Evolutionary conservation across 2,113 vertebrate genomes (phyloP), one percentile per base, ranked within the genome.

Genomic region (Lepisosteus oculatus): DNA sequence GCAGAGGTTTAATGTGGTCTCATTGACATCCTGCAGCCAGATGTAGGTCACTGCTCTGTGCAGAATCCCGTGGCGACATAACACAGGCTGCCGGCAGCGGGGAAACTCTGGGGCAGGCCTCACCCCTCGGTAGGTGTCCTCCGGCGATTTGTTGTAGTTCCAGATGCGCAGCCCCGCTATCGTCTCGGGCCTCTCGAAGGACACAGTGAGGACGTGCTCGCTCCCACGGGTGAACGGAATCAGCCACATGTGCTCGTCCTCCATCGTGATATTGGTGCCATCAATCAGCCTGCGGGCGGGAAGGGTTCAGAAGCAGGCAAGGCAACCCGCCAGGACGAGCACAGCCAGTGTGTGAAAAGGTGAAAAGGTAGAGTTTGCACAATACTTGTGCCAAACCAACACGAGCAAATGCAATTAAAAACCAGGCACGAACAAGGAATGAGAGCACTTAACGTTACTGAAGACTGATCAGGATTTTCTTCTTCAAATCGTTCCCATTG

Each of bases 141-240:
- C 97, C 0, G 94, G 92, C 76, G 96, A 95, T 88, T 99, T 98
- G 90, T 99, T 99, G 87, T 99, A 99, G 92, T 99, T 99, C 97
- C 97, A 99, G 84, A 98, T 88, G 29, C 97, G 93, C 75, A 99
- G 92, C 54, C 97, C 97, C 0, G 93, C 90, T 44, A 99, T 89
- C 57, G 86, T 92, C 67, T 97, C 92, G 3, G 79, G 70, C 78
- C 89, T 88, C 80, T 80, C 82, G 77, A 99, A 97, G 75, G 73
- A 80, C 74, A 98, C 84, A 6, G 78, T 90, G 77, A 99, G 81
- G 62, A 89, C 83, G 86, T 97, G 96, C 79, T 94, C 83, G 74
- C 87, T 87, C 74, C 94, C 94, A 4, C 82, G 86, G 56, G 89
- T 91, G 85, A 97, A 99, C 68, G 97, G 96, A 78, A 98, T 91